These are phyloP conservation scores for Liolophura sinensis DNA, from an alignment of 1,140 invertebrate species.

Conservation along the genomic window DNA sequence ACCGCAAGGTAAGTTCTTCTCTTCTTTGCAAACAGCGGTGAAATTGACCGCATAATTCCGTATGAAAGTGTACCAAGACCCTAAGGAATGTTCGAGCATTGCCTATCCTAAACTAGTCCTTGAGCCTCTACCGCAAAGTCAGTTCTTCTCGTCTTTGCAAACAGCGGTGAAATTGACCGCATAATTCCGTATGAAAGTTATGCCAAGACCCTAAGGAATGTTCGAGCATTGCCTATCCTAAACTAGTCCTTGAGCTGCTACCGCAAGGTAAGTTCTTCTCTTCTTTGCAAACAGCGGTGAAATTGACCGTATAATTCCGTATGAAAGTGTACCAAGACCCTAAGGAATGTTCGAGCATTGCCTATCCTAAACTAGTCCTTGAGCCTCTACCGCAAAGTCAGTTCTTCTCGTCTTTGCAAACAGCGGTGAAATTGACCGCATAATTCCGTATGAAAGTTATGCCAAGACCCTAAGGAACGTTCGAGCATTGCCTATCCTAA, in stretches of 20 bases:
- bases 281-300: too few relatives aligned
- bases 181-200: conserved; percentile 45
- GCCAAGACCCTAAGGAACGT: conserved; percentile 50
- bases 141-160: neutral
- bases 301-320: conserved; percentile 15
- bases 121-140: conserved; percentile 56
- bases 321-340: conserved; percentile 47
- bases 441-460: conserved; percentile 51
- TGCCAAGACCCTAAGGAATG: conserved; percentile 53
- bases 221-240: conserved; percentile 60
- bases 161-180: conserved; percentile 19
- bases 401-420: too few relatives aligned
- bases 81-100: conserved; percentile 55
- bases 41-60: conserved; percentile 15
- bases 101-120: conserved; percentile 61
- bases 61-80: conserved; percentile 48
- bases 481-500: conserved; percentile 60
- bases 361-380: conserved; percentile 60
- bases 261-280: too few relatives aligned
- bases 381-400: conserved; percentile 57
- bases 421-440: conserved; percentile 18
- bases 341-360: conserved; percentile 57
- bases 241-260: conserved; percentile 57
- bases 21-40: too few relatives aligned
- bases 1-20: conserved; percentile 58